phyloP scores from a whole-genome alignment of 2,888 invertebrate species.

The Diaperis boleti region DNA sequence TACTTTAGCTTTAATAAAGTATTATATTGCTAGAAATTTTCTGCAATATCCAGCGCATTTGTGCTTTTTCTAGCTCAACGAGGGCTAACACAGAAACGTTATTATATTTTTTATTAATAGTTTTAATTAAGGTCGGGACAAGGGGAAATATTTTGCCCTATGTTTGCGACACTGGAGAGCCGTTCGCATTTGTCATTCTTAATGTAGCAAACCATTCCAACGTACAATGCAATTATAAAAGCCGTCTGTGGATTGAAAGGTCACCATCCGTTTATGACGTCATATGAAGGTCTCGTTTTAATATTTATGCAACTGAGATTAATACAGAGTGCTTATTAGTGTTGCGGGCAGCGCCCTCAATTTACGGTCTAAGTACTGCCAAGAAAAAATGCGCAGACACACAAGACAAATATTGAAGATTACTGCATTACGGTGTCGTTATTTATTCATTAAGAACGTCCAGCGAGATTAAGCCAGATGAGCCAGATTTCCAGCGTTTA shows the following conservation, averaged over 20 bases:
- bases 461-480: conserved; percentile 26
- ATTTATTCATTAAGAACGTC: conserved; percentile 37
- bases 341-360: conserved; percentile 49
- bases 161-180: conserved; percentile 38
- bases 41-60: not conserved
- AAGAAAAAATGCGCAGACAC: conserved; percentile 26
- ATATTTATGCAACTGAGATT: conserved; percentile 62
- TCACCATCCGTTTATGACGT: conserved; percentile 43
- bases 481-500: conserved; percentile 29
- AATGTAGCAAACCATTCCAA: conserved; percentile 41
- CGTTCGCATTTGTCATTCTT: conserved; percentile 44
- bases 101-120: conserved; percentile 34
- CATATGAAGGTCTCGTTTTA: conserved; percentile 52
- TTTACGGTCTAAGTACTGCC: not conserved
- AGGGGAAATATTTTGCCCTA: conserved; percentile 30
- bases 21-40: not conserved
- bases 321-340: conserved; percentile 62
- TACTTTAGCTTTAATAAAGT: not conserved
- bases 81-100: not conserved
- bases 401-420: conserved; percentile 41
- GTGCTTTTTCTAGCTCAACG: not conserved
- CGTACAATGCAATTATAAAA: conserved; percentile 44
- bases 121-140: conserved; percentile 22
- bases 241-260: conserved; percentile 41
- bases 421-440: conserved; percentile 38